Evolutionary conservation across 2,797 vertebrate genomes (phyloP), one percentile per base, ranked within the genome.

Genomic region (Pangasius larnaudii): DNA sequence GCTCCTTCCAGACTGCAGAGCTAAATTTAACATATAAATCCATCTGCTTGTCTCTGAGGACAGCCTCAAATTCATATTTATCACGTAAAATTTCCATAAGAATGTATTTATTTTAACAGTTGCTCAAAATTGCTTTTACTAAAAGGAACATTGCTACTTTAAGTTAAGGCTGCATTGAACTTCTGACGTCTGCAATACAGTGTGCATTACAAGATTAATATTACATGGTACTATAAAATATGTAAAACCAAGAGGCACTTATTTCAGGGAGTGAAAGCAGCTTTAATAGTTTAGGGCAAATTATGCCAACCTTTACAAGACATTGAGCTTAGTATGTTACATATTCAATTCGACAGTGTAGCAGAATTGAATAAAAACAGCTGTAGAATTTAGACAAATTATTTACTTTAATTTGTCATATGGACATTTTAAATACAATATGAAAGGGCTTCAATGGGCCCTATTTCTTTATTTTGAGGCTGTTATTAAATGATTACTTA

Each of bases 11-110:
- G 36, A 83, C 82, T 24, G 13, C 77, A 78, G 49, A 83, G 39
- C 78, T 90, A 83, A 87, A 91, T 94, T 91, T 91, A 89, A 56
- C 88, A 93, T 94, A 94, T 46, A 42, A 42, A 94, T 94, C 18
- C 53, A 36, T 13, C 11, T 81, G 22, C 27, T 61, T 8, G 79
- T 80, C 78, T 93, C 91, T 19, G 30, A 72, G 65, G 69, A 56
- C 63, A 85, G 46, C 63, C n/a, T 53, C 9, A 46, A 46, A 82
- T 82, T 72, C 24, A 74, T 58, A 80, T 88, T 79, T 86, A 36
- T 81, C 51, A 86, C 63, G 39, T 46, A 75, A 69, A 69, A 58
- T 30, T 75, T 86, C 22, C 42, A 69, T 46, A 49, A 9, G n/a
- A 42, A 78, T 61, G 81, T 86, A 71, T 83, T 83, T 65, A 42